Percentiles rank a stretch among this genome's conserved stretches.
Evolutionary conservation across 2,797 vertebrate genomes (phyloP).

Genomic region (Pangasius larnaudii): DNA sequence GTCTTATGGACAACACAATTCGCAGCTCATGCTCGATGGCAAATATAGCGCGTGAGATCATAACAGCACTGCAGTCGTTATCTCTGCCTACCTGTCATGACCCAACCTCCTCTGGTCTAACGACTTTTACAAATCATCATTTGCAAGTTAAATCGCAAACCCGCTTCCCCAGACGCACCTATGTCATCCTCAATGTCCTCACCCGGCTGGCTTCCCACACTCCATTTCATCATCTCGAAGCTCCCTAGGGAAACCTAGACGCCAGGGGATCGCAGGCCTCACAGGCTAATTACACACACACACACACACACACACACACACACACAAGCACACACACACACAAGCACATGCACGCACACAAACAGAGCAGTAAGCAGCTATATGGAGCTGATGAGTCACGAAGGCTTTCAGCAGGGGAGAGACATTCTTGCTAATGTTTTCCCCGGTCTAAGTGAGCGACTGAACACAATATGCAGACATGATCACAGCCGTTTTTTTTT

Average conservation of each 20-base stretch:
- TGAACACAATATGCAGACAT: background rate
- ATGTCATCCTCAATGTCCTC: background rate
- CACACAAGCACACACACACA: background rate
- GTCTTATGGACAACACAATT: background rate
- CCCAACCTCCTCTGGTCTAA: background rate
- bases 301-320: background rate
- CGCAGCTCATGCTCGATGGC: background rate
- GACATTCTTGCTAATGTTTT: background rate
- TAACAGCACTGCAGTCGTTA: no score
- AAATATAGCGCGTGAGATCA: background rate
- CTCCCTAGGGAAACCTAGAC: background rate
- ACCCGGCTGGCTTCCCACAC: background rate
- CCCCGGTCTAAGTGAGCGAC: background rate
- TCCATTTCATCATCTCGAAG: background rate
- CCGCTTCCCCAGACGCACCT: background rate
- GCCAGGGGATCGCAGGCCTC: background rate
- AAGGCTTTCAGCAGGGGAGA: conserved; percentile 33
- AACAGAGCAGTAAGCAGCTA: background rate
- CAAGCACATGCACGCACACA: background rate
- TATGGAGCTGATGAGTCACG: conserved; percentile 60
- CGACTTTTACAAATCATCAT: conserved; percentile 15
- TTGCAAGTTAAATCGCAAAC: conserved; percentile 26
- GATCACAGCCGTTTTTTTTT: background rate
- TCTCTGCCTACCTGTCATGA: background rate
- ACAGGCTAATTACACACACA: conserved; percentile 5